Percentiles rank a stretch among this genome's conserved stretches.
Conservation (phyloP, 2,888 invertebrate species). For the Drosophila stalkeri region DNA sequence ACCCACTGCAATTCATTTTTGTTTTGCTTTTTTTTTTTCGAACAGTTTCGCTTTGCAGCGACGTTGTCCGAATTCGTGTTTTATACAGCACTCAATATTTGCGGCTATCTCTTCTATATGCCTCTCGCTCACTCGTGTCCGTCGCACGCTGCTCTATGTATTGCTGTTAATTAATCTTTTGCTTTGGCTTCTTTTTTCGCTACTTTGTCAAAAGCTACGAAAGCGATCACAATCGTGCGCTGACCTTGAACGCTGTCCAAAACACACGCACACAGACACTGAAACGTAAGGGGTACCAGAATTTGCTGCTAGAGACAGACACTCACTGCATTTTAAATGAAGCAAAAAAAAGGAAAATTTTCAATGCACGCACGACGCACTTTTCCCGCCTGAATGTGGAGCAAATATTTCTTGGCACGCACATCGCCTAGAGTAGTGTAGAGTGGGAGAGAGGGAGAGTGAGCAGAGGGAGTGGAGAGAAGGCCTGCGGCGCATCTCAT, state of each 20-base stretch:
- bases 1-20: not conserved
- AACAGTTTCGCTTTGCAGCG: slow-evolving; percentile 25
- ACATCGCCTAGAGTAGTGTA: slow-evolving; percentile 14
- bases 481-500: slow-evolving; percentile 38
- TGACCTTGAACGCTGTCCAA: slow-evolving; percentile 61
- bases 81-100: slow-evolving; percentile 44
- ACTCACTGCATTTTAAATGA: slow-evolving; percentile 43
- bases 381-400: slow-evolving; percentile 45
- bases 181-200: slow-evolving; percentile 42
- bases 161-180: slow-evolving; percentile 68
- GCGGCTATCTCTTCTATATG: slow-evolving; percentile 36
- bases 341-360: slow-evolving; percentile 19
- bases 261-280: not conserved
- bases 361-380: slow-evolving; percentile 47
- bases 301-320: slow-evolving; percentile 9
- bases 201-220: slow-evolving; percentile 41
- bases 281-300: slow-evolving; percentile 8
- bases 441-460: not conserved
- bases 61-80: slow-evolving; percentile 25
- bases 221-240: slow-evolving; percentile 64
- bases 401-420: slow-evolving; percentile 63
- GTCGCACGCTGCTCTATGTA: slow-evolving; percentile 18
- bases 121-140: slow-evolving; percentile 20
- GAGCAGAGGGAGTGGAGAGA: not conserved
- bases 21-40: not conserved